A percentile compares a stretch with the other conserved stretches of the same genome.
These are phyloP conservation scores for Podabrus alpinus DNA, from an alignment of 2,888 invertebrate species.

Conservation along the genomic window DNA sequence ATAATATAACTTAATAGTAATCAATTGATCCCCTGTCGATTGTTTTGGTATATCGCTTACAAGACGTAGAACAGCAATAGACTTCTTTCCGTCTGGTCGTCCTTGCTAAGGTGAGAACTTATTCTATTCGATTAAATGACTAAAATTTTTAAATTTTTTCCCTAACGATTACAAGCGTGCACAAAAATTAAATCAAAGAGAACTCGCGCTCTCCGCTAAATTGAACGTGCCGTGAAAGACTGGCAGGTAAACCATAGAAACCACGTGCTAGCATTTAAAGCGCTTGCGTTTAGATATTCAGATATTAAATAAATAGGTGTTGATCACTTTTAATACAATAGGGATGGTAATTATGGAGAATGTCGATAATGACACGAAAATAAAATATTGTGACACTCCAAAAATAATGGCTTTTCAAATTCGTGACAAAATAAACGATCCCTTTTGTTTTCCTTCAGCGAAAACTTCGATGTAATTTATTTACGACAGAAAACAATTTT, in stretches of 20 bases:
- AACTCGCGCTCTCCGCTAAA: slow-evolving; percentile 21
- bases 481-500: not conserved
- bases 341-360: not conserved
- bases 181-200: not conserved
- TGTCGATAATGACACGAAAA: not conserved
- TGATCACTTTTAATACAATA: slow-evolving; percentile 14
- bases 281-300: slow-evolving; percentile 34
- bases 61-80: not conserved
- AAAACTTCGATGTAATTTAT: not conserved
- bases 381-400: not conserved
- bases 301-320: slow-evolving; percentile 6
- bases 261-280: slow-evolving; percentile 36
- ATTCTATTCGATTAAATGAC: not conserved
- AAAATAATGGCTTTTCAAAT: not conserved
- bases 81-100: not conserved
- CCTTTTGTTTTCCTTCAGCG: not conserved
- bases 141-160: not conserved
- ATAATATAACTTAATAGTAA: not conserved
- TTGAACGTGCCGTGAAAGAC: slow-evolving; percentile 35
- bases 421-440: not conserved
- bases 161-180: not conserved
- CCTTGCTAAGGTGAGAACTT: not conserved
- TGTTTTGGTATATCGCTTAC: not conserved
- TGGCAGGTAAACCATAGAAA: slow-evolving; percentile 39
- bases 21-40: slow-evolving; percentile 17